Base-by-base conservation (phyloP, 2,888 invertebrate genomes). In the Agonopterix alstromeriana region DNA sequence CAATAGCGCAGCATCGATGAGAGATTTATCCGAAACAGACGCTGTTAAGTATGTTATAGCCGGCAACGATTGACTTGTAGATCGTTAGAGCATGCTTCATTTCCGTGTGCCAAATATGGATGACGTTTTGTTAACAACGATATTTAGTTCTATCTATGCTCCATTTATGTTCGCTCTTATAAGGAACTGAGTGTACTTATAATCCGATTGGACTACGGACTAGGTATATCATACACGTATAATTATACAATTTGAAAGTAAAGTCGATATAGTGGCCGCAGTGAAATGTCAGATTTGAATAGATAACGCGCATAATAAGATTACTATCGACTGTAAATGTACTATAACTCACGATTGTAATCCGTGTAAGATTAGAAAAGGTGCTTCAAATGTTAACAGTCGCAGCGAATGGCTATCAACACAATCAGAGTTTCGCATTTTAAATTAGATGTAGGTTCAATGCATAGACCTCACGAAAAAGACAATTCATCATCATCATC, bases 21-120 rank as follows among this genome's bases (percentile, higher is more conserved):
- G 55, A 77, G 82, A 80, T 84, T 80, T 82, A 83, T 80, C 63
- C 67, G 57, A 60, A 67, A 61, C 64, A 67, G 66, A 67, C 64
- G 55, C 53, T 54, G 53, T 56, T 57, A 57, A 57, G 57, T 63
- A 62, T n/a, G 12, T 12, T 10, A 12, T 63, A 55, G 53, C 51
- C 53, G 58, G 53, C 56, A 58, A 46, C 53, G 62, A 77, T 70
- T 67, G 69, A 75, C 58, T 70, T 65, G 66, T 72, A 59, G 60
- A 54, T 67, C 62, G 61, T 55, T 57, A 58, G 59, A 60, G 57
- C 56, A 54, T 46, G 43, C 17, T 48, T 50, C 49, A 52, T 48
- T 50, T 56, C 45, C 49, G 42, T 48, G 42, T 49, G 44, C 46
- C 53, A 53, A 52, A 57, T 53, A 50, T 43, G 55, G 52, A 46